Conservation (phyloP, 2,888 invertebrate genomes). For the Scaptomyza polygonia region DNA sequence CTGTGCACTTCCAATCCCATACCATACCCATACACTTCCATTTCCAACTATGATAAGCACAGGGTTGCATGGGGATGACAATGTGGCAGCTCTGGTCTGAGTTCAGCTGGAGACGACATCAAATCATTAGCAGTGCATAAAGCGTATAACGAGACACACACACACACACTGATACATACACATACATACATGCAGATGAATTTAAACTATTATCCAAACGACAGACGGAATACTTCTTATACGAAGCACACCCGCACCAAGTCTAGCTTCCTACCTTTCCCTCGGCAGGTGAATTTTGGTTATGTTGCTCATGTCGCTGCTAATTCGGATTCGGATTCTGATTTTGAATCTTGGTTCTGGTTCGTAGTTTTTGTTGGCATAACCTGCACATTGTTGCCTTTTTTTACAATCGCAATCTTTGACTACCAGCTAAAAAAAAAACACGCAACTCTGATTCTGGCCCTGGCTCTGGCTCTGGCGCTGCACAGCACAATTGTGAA, state of each 20-base stretch:
- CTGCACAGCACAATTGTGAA: slow-evolving; percentile 22
- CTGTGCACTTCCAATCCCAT: neutral
- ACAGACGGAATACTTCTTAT: slow-evolving; percentile 1
- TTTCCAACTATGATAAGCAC: slow-evolving; percentile 12
- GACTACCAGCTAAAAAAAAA: slow-evolving; percentile 24
- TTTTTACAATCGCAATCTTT: slow-evolving; percentile 51
- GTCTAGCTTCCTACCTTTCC: neutral
- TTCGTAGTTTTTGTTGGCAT: slow-evolving; percentile 44
- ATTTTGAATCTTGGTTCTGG: slow-evolving; percentile 19
- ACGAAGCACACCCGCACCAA: neutral
- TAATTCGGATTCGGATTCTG: slow-evolving; percentile 16
- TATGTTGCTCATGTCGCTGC: slow-evolving; percentile 7
- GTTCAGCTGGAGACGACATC: slow-evolving; percentile 60
- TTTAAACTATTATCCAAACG: slow-evolving; percentile 68
- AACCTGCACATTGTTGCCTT: slow-evolving; percentile 58
- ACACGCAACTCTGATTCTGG: neutral
- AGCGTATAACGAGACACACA: slow-evolving; percentile 68
- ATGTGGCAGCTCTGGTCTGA: slow-evolving; percentile 21
- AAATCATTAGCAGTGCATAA: slow-evolving; percentile 80
- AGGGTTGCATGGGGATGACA: slow-evolving; percentile 15
- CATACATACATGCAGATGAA: slow-evolving; percentile 56
- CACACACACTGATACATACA: neutral
- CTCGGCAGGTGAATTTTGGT: slow-evolving; percentile 28
- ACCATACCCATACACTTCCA: neutral
- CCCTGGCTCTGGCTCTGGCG: neutral